Conservation (phyloP, 2,113 vertebrate species). For the Physeter macrocephalus region DNA sequence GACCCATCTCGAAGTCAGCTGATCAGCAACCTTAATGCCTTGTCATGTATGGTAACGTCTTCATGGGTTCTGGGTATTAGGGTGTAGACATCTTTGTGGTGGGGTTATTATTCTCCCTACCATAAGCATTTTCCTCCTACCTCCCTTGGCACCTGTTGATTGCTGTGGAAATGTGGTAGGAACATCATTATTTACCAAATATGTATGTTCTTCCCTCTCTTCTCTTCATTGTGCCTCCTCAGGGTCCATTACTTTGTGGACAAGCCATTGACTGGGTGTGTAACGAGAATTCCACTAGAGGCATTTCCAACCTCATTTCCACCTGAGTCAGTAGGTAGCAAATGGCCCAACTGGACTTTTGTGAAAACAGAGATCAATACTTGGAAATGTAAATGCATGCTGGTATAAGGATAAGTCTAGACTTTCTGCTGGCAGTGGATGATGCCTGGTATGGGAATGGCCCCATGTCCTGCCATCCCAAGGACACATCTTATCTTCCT, state of each 20-base stretch:
- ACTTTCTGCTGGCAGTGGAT: background rate
- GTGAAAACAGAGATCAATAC: background rate
- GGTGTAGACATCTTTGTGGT: background rate
- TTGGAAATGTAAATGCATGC: background rate
- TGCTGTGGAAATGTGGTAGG: background rate
- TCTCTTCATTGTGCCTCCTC: background rate
- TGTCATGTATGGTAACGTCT: background rate
- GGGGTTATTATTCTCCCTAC: background rate
- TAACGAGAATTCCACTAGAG: background rate
- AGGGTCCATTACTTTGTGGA: background rate
- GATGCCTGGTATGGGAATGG: too few relatives aligned
- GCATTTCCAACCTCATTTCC: background rate
- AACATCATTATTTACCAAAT: background rate
- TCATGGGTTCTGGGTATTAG: background rate
- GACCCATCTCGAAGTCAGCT: background rate
- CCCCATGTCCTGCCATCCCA: background rate
- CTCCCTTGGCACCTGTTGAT: background rate
- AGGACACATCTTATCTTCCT: background rate
- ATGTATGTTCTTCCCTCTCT: background rate
- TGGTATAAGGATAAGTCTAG: background rate
- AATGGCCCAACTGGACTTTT: background rate
- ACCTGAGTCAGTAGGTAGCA: background rate
- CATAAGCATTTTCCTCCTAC: background rate
- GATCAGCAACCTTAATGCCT: background rate
- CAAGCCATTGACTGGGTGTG: background rate